Conservation (phyloP, 2,888 invertebrate species). For the Tetragonisca angustula region DNA sequence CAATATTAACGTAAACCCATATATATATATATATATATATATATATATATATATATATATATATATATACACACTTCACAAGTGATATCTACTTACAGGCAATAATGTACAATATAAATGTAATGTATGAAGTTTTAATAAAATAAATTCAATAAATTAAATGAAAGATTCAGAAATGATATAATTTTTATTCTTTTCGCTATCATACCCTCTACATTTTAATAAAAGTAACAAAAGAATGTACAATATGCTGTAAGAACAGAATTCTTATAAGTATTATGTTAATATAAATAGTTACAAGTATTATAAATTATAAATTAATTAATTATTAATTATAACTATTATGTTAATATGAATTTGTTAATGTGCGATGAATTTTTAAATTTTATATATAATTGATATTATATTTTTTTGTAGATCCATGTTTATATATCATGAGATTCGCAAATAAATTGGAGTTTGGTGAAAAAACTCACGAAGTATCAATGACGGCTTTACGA, state of each 20-base stretch:
- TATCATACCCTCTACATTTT: not conserved
- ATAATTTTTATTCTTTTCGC: not conserved
- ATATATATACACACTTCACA: not conserved
- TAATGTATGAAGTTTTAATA: not conserved
- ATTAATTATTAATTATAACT: too few species aligned
- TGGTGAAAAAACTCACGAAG: conserved; percentile 96
- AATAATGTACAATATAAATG: not conserved
- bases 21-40: not conserved
- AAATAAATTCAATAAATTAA: not conserved
- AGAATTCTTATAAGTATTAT: not conserved
- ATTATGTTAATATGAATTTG: not conserved
- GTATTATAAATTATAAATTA: too few species aligned
- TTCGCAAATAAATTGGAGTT: conserved; percentile 97
- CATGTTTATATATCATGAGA: conserved; percentile 96
- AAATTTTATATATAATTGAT: not conserved
- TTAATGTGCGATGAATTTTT: not conserved
- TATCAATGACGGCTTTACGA: conserved; percentile 96
- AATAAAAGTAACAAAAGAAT: not conserved
- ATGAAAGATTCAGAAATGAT: not conserved
- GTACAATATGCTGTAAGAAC: not conserved
- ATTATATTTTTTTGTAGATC: conserved; percentile 86
- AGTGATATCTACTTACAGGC: not conserved
- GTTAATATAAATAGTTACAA: not conserved
- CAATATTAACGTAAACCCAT: not conserved
- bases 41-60: not conserved